Evolutionary conservation across 92 coral and sea anemone species (phyloP), one percentile per base, ranked within the genome.

Genomic region (Galaxea fascicularis): DNA sequence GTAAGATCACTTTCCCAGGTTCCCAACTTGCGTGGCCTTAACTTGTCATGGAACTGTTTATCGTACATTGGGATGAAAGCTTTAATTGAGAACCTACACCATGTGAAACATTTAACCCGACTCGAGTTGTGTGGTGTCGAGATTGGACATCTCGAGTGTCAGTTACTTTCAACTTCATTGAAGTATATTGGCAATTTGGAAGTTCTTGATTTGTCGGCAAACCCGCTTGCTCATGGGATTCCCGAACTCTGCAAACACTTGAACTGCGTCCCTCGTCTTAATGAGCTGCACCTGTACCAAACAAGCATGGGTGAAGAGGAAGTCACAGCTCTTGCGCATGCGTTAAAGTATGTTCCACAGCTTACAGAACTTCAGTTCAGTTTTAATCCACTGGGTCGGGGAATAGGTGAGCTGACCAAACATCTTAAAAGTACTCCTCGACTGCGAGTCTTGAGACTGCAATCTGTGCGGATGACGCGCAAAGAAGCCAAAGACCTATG

Each of bases 201-300:
- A 20, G 17, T 0, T 0, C 66, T 74, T 60, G 0, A 17, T 0
- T 18, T 74, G 28, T 73, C 62, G 8, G 0, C 0, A 17, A 74
- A 74, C 49, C 46, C 66, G 39, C 79, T 74, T 8, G 79, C 47
- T 27, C 49, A 54, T 18, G 79, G 79, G 49, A 53, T 74, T n/a
- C n/a, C 30, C 20, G 21, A 57, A 0, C 7, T 57, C 8, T 20
- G n/a, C 27, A 11, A 57, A 20, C 3, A 57, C 26, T 3, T 57
- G 20, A 17, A 57, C 20, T 7, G 63, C 7, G 7, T 57, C n/a
- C 27, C 30, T 62, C 30, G 22, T 62, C 30, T 62, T 12, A 62
- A 14, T 62, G 35, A 12, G 29, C 30, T 24, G 30, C 11, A 53
- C 59, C 3, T 53, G 59, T 8, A 53, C 16, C 3, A 45, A 5